Base-by-base conservation (phyloP, 2,113 vertebrate genomes). In the Zeus faber region DNA sequence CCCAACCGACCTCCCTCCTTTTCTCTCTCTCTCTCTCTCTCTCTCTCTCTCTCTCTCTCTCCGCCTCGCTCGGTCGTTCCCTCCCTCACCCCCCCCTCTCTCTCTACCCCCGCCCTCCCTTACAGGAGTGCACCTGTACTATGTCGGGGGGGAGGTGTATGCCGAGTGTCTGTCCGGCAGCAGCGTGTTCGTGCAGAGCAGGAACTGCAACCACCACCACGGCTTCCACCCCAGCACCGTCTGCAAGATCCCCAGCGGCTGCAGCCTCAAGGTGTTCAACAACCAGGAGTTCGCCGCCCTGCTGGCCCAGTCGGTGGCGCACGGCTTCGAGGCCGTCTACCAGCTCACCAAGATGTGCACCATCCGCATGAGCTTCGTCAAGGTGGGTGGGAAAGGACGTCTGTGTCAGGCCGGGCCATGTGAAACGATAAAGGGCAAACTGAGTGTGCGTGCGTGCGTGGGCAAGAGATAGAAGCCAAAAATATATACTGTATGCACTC, bases 201-300 rank as follows among this genome's bases (percentile, higher is more conserved):
- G 91, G 41, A 93, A 93, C 84, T 93, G 92, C 85, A 93, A 93
- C 83, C 92, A 92, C 61, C 92, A 93, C 13, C 92, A 93, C 0
- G 54, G 54, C 5, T 57, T 57, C 54, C 54, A 57, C 14, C 54
- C 54, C 41, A 57, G 41, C 54, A 57, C 54, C 11, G 54, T 57
- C 4, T 57, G 54, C 3, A 57, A 57, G 54, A 57, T 57, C 26
- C 54, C 54, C 13, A 9, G 9, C 20, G 43, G 26, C 54, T 57
- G 54, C 54, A 46, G 41, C 41, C 54, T 57, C 26, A 93, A 93
- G 83, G 92, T 93, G 61, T 93, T 93, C 68, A 93, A 93, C 54
- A 93, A 92, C 47, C 92, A 93, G 47, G 91, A 93, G 70, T 93
- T 93, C 67, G 91, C 92, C 58, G 88, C 89, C 56, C 80, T 93